Base-by-base conservation (phyloP, 2,888 invertebrate species). In the Celastrina argiolus region DNA sequence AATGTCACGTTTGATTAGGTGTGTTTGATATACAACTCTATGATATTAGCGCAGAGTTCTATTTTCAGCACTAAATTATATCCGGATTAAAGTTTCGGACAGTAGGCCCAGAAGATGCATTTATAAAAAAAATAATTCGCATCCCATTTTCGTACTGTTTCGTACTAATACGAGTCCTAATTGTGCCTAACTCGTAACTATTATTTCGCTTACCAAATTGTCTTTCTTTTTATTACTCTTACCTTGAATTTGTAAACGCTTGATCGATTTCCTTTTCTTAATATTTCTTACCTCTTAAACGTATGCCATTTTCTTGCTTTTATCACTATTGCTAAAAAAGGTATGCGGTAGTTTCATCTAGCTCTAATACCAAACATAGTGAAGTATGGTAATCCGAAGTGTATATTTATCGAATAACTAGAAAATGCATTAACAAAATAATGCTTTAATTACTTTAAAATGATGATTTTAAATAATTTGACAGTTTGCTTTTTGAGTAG, bases 401-500 rank as follows among this genome's bases (percentile, higher is more conserved):
- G 51, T 18, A 18, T 10, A 51, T 51, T 51, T 12, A 18, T 16
- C 42, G 42, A 45, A 16, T 45, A 51, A 51, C 8, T 10, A 26
- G 4, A 14, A 51, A 3, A 18, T 51, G 51, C 22, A 51, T 51
- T 12, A 51, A 51, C 51, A 22, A 45, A 51, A 51, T 51, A 51
- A 51, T 22, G 22, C 51, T 22, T 51, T 51, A 51, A 45, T 45
- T 2, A 18, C 45, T 18, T 45, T 2, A 10, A 18, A 45, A 10
- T 45, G 8, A 18, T 18, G 10, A 45, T 10, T 34, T 36, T 2
- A 18, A 34, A 36, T 59, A 14, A 56, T 28, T 28, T 14, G 18
- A 59, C 18, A 36, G 39, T 61, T 61, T 61, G 34, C 22, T 61
- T 39, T 18, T 36, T 61, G 10, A 61, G 8, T 34, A 59, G 16